Evolutionary conservation across 1,140 invertebrate genomes (phyloP).

Genomic region (Solenopsis invicta): DNA sequence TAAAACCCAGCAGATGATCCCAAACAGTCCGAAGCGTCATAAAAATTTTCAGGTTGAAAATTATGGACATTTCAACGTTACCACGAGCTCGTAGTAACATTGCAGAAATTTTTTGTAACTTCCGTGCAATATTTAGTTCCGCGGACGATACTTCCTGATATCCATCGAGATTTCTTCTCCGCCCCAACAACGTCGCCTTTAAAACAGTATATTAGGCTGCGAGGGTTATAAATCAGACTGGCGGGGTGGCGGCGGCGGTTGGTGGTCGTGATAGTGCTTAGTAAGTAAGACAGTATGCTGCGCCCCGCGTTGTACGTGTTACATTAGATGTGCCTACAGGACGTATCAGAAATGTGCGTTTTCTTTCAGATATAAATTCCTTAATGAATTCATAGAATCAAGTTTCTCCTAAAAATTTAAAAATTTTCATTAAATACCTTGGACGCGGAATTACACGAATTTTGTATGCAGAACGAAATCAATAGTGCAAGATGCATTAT

Average conservation of each 20-base stretch:
- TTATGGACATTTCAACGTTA: no score
- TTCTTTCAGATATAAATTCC: not conserved
- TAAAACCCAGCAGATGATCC: no score
- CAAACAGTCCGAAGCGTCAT: no score
- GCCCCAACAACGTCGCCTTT: slow-evolving; percentile 74
- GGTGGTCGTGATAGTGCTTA: slow-evolving; percentile 69
- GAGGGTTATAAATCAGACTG: slow-evolving; percentile 72
- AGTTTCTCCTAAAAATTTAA: not conserved
- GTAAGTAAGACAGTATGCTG: slow-evolving; percentile 74
- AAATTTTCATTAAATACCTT: not conserved
- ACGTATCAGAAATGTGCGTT: slow-evolving; percentile 32
- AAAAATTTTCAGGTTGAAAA: no score
- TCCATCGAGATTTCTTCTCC: slow-evolving; percentile 75
- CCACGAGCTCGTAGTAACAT: no score
- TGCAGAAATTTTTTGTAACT: no score
- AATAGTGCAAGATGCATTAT: not conserved
- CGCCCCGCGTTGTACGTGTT: slow-evolving; percentile 60
- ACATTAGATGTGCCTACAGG: slow-evolving; percentile 41
- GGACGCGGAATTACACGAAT: not conserved
- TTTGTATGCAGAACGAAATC: not conserved
- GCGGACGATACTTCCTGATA: slow-evolving; percentile 66
- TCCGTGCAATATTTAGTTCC: no score
- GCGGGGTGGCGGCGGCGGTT: not conserved
- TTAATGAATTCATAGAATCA: not conserved
- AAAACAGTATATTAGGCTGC: slow-evolving; percentile 74